Conservation (phyloP, 2,797 vertebrate genomes). For the Enteromius afrohamiltoni region DNA sequence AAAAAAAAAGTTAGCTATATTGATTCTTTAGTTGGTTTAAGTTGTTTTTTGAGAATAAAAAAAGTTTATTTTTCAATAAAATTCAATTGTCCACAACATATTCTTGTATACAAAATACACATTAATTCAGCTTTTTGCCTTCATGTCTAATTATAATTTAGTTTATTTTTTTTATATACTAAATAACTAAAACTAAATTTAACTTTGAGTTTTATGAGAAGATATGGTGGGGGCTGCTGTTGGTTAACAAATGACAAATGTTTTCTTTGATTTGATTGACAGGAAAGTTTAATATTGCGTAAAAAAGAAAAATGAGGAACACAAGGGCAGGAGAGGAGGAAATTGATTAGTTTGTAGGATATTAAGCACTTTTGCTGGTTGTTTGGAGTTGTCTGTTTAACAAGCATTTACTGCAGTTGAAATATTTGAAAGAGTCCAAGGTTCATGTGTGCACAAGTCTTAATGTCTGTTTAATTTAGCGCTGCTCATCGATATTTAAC, state of each 20-base stretch:
- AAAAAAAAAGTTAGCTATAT: no score
- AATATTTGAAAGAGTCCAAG: background rate
- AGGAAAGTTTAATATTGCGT: background rate
- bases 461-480: slow-evolving; percentile 2
- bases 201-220: background rate
- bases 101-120: no score
- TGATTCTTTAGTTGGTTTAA: no score
- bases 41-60: no score
- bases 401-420: background rate
- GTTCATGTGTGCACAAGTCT: slow-evolving; percentile 7
- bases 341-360: background rate
- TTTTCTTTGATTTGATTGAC: background rate
- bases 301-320: background rate
- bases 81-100: no score
- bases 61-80: no score
- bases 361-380: background rate
- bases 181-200: background rate
- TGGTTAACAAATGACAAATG: background rate
- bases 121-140: background rate
- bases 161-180: background rate
- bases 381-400: background rate
- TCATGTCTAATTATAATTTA: background rate
- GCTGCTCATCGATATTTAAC: background rate
- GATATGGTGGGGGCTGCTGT: background rate
- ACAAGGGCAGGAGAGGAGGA: background rate